These are phyloP conservation scores for Mylabris sibirica DNA, from an alignment of 2,888 invertebrate species.

Conservation along the genomic window DNA sequence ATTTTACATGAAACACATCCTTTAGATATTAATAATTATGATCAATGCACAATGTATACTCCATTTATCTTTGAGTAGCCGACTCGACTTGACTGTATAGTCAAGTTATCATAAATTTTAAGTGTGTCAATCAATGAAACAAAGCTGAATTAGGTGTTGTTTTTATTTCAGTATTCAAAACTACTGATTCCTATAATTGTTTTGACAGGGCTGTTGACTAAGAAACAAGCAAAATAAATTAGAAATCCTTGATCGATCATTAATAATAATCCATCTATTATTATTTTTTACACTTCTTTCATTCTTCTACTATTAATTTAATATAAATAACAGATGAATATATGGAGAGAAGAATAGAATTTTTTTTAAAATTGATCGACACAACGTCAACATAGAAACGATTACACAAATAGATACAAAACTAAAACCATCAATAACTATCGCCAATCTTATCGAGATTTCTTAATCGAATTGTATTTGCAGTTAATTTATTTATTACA, in stretches of 20 bases:
- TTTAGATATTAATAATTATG: too few species aligned
- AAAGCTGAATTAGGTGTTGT: not conserved
- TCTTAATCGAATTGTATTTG: not conserved
- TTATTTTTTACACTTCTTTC: not conserved
- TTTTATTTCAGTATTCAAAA: not conserved
- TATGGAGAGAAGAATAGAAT: not conserved
- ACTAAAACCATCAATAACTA: slow-evolving; percentile 2
- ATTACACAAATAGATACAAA: not conserved
- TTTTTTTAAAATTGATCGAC: not conserved
- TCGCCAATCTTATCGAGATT: slow-evolving; percentile 1
- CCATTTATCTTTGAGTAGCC: too few species aligned
- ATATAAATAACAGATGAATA: not conserved
- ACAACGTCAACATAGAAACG: not conserved
- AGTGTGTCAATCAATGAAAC: too few species aligned
- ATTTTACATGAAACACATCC: not conserved
- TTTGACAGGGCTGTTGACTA: not conserved
- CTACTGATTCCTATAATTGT: not conserved
- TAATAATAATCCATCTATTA: not conserved
- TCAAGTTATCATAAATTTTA: too few species aligned
- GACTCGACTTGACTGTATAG: too few species aligned
- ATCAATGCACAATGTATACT: too few species aligned
- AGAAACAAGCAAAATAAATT: not conserved
- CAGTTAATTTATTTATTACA: not conserved
- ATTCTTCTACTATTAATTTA: not conserved
- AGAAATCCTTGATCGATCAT: not conserved